Base-by-base conservation (phyloP, 2,113 vertebrate genomes). In the Empidonax alnorum region DNA sequence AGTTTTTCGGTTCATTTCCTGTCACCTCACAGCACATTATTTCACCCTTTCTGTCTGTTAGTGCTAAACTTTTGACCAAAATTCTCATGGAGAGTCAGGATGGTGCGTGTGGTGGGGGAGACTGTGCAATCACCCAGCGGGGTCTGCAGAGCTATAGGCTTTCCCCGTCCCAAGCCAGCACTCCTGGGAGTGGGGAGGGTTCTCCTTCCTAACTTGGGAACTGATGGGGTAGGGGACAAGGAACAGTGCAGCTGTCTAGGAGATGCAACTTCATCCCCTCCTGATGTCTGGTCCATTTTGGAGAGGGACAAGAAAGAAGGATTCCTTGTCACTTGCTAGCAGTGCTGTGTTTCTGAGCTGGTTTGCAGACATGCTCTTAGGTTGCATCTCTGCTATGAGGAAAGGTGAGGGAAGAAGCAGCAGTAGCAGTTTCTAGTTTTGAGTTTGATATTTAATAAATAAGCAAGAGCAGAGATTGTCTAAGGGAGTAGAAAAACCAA, bases 1-100 rank as follows among this genome's bases (percentile, higher is more conserved):
- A 89, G 61, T 81, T 93, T 75, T 15, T 14, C 31, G 13, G 47
- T 27, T n/a, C 22, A 24, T 94, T 88, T 67, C 33, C 41, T 35
- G 59, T 78, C 33, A 25, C 47, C 39, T 93, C 59, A 9, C 39
- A 19, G 28, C 27, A 62, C 1, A 0, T 31, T 77, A 15, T 72
- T 90, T 83, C 31, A 71, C 50, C 79, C 13, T 59, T 79, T 91
- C 72, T 62, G 73, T 63, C 75, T 21, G 6, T 46, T 25, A 28
- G 9, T 77, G 77, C 24, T 87, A 92, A 97, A 96, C 96, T 97
- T 96, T 65, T 27, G 56, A 39, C 19, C 12, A 25, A 73, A 87
- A 93, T 42, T 69, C 20, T 82, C 22, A 50, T 1, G 4, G 39
- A 65, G 28, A 37, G 18, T 69, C 0, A 0, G 12, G 41, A 44